Evolutionary conservation across 2,888 invertebrate species (phyloP).

Genomic region (Spilarctia lutea): DNA sequence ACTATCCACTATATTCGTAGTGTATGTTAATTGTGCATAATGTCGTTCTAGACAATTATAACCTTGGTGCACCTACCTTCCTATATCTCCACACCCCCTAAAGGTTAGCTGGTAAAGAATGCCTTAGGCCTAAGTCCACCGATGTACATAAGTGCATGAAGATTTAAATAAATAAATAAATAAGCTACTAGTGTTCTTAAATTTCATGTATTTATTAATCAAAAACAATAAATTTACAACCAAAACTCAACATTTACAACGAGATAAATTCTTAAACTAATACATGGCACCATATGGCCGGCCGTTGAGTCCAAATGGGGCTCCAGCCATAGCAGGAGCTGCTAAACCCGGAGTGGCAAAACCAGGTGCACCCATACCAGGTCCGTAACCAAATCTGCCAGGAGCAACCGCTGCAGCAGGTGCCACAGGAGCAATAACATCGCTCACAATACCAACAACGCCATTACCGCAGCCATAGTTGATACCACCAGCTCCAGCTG

Average conservation of each 20-base stretch:
- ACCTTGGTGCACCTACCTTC: no score
- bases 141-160: no score
- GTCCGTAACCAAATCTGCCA: conserved; percentile 11
- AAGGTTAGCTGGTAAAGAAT: no score
- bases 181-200: not conserved
- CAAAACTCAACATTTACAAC: conserved; percentile 15
- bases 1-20: no score
- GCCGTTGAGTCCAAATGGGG: conserved; percentile 15
- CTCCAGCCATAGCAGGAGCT: not conserved
- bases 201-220: not conserved
- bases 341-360: not conserved
- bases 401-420: conserved; percentile 13
- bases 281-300: conserved; percentile 6
- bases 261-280: conserved; percentile 5
- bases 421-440: conserved; percentile 23
- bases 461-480: conserved; percentile 50
- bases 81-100: no score
- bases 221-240: conserved; percentile 8
- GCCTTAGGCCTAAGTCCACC: no score
- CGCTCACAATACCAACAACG: conserved; percentile 38
- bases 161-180: no score
- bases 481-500: conserved; percentile 57
- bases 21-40: no score
- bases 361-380: conserved; percentile 9
- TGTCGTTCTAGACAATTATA: no score